Conservation (phyloP, 2,797 vertebrate genomes). For the Petrocephalus schoutedeni region DNA sequence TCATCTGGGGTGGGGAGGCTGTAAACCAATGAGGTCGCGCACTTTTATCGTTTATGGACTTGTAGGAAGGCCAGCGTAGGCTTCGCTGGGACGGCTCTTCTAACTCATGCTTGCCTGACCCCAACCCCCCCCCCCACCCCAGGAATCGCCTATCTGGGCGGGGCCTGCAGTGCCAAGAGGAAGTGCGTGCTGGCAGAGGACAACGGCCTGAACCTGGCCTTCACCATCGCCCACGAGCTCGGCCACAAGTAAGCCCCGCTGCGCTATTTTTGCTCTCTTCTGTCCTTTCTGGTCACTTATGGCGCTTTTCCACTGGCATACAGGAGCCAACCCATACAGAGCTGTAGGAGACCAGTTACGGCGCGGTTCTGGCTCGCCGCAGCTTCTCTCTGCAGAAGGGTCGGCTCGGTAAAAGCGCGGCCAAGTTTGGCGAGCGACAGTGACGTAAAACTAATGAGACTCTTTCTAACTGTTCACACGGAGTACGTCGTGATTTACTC, state of each 20-base stretch:
- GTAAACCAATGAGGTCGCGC: not conserved
- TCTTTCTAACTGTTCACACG: too few relatives aligned
- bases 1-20: not conserved
- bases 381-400: not conserved
- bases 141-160: conserved; percentile 95
- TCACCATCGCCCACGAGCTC: conserved; percentile 93
- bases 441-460: too few relatives aligned
- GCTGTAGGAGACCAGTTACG: not conserved
- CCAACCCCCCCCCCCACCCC: conserved; percentile 43
- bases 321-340: not conserved
- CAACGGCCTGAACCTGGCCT: conserved; percentile 92
- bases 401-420: not conserved
- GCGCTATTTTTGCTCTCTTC: not conserved
- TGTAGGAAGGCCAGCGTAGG: not conserved
- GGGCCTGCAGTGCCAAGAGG: conserved; percentile 84
- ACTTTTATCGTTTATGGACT: conserved; percentile 8
- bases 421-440: not conserved
- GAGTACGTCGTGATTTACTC: too few relatives aligned
- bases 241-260: conserved; percentile 85
- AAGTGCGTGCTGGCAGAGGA: conserved; percentile 94
- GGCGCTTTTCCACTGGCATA: not conserved
- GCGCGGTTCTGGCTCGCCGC: not conserved
- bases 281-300: not conserved
- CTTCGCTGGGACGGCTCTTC: not conserved
- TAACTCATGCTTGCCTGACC: not conserved